phyloP scores from a whole-genome alignment of 2,113 vertebrate species.

The Melanostigma gelatinosum region DNA sequence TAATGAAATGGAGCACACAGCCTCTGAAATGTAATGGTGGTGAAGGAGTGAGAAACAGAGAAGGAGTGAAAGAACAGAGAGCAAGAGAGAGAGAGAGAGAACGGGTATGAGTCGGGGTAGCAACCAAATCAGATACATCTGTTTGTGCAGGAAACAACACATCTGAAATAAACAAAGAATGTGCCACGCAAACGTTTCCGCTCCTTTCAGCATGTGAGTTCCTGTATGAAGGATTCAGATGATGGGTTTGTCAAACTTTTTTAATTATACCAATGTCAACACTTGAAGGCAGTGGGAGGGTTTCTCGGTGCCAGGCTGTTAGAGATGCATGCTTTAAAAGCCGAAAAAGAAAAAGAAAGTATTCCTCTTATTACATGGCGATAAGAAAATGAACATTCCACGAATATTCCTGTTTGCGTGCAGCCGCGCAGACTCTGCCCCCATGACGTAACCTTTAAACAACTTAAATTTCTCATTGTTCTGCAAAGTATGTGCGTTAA shows the following conservation, averaged over 20 bases:
- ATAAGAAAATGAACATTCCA: no score
- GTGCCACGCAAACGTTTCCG: slow-evolving; percentile 27
- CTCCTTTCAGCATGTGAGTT: neutral
- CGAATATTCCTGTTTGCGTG: no score
- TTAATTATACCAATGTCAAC: slow-evolving; percentile 7
- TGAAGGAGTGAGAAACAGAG: slow-evolving; percentile 25
- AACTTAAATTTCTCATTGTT: no score
- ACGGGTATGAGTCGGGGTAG: slow-evolving; percentile 16
- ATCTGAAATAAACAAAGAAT: slow-evolving; percentile 47
- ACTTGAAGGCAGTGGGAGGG: neutral
- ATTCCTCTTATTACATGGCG: no score
- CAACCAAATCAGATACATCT: slow-evolving; percentile 60
- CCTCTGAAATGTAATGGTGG: slow-evolving; percentile 31
- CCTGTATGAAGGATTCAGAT: neutral
- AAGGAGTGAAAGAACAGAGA: slow-evolving; percentile 15
- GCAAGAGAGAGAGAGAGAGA: slow-evolving; percentile 1
- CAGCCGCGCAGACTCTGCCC: no score
- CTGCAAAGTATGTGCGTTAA: no score
- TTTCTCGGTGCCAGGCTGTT: neutral
- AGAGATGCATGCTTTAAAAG: neutral
- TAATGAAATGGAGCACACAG: slow-evolving; percentile 36
- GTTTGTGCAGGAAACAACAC: slow-evolving; percentile 61
- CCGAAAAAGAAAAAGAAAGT: no score
- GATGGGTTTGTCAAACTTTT: neutral
- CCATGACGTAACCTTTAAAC: no score